Evolutionary conservation across 2,888 invertebrate genomes (phyloP).

Genomic region (Parapristionchus giblindavisi): DNA sequence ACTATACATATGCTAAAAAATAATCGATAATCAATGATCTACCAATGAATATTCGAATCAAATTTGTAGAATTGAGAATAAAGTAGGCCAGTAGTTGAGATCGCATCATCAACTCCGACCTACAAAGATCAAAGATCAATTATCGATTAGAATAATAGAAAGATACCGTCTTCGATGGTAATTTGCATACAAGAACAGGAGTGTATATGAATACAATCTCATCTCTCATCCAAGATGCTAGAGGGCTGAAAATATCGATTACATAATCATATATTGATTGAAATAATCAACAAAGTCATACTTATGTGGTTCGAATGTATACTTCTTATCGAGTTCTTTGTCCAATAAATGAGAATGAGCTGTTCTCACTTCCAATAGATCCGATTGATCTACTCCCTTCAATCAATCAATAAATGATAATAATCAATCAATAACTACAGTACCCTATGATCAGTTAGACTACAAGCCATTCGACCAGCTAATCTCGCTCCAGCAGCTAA

Average conservation of each 20-base stretch:
- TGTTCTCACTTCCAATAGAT: conserved; percentile 70
- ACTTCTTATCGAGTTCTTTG: conserved; percentile 61
- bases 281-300: conserved; percentile 44
- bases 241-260: conserved; percentile 60
- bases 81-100: conserved; percentile 72
- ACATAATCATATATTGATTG: neutral
- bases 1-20: no score
- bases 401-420: neutral
- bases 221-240: conserved; percentile 71
- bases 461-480: conserved; percentile 72
- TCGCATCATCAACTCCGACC: conserved; percentile 73
- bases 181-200: conserved; percentile 72
- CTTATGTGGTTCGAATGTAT: conserved; percentile 67
- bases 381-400: conserved; percentile 56
- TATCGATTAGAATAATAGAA: neutral
- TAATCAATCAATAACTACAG: neutral
- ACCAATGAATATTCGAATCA: conserved; percentile 39
- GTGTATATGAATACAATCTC: conserved; percentile 72
- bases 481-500: conserved; percentile 72
- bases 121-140: neutral
- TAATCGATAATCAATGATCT: neutral
- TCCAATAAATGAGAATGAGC: conserved; percentile 69
- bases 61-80: conserved; percentile 70
- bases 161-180: conserved; percentile 70
- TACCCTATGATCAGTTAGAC: conserved; percentile 45